Evolutionary conservation across 2,888 invertebrate species (phyloP).

Genomic region (Julus scandinavius): DNA sequence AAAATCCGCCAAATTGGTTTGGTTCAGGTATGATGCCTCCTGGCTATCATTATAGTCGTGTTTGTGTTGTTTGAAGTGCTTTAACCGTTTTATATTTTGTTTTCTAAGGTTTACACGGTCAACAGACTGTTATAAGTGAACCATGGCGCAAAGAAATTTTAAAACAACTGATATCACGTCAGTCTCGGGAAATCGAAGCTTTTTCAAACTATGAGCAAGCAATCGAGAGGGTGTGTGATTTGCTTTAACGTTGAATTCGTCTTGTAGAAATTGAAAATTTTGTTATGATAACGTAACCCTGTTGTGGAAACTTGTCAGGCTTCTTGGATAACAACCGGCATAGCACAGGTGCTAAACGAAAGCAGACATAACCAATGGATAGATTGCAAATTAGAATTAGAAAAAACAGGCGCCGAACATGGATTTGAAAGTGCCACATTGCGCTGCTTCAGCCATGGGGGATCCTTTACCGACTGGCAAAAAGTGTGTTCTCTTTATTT

Average conservation of each 20-base stretch:
- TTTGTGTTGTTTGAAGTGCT: neutral
- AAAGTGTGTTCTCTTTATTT: neutral
- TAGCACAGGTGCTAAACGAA: conserved; percentile 60
- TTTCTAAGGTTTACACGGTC: conserved; percentile 15
- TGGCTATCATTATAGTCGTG: neutral
- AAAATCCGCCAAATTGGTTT: conserved; percentile 81
- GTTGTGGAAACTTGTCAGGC: conserved; percentile 59
- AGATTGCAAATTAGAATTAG: conserved; percentile 69
- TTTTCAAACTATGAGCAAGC: conserved; percentile 78
- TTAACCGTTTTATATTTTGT: neutral
- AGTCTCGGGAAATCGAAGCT: conserved; percentile 69
- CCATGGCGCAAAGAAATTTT: conserved; percentile 80
- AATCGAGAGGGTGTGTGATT: conserved; percentile 73
- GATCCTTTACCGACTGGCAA: neutral
- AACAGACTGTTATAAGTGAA: conserved; percentile 56
- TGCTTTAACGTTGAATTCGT: neutral
- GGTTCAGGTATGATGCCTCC: conserved; percentile 54
- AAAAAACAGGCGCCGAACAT: conserved; percentile 57
- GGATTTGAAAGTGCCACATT: conserved; percentile 72
- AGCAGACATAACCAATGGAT: conserved; percentile 68
- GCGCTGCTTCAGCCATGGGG: conserved; percentile 62
- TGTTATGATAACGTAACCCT: neutral
- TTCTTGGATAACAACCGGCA: conserved; percentile 86
- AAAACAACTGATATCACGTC: conserved; percentile 74
- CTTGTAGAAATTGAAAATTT: neutral